Evolutionary conservation across 2,113 vertebrate species (phyloP), one percentile per base, ranked within the genome.

Genomic region (Aegithalos caudatus): DNA sequence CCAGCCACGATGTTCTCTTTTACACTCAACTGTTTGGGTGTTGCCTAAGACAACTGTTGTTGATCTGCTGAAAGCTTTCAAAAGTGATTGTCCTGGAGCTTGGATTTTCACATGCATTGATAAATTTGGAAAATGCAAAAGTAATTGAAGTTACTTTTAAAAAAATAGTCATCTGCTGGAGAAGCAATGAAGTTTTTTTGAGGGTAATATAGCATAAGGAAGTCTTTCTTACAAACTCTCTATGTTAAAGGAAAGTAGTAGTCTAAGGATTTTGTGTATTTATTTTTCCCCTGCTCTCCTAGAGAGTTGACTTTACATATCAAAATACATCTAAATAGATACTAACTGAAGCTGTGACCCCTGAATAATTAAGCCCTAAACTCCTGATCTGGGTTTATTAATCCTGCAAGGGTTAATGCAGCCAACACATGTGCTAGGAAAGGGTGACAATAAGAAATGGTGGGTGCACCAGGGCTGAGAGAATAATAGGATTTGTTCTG

Each of bases 251-350:
- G 20, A 58, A 79, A 48, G 14, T 48, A 73, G 47, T 56, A 69
- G n/a, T 44, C 20, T 33, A 42, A 78, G 53, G 18, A 28, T 76
- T 91, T 54, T 58, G 10, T 72, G 14, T 58, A 19, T 71, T 35
- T 91, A 21, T 76, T 53, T 48, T 33, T 4, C 9, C 14, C 2
- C 14, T 0, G 0, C 1, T 51, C 2, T 61, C 17, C 35, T 33
- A 24, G 33, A 23, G 24, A 45, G 40, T 40, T 86, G 47, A 66
- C 47, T 70, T 81, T 44, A 51, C 57, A 23, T 47, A 78, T 33
- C 29, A 67, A 89, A 86, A 74, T 66, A 62, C 14, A 24, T 88
- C 14, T 70, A 38, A 84, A 37, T 28, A 28, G 40, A 29, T 12
- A 7, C 6, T 81, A 47, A 44, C 73, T 91, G 61, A 87, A 94